Percentiles rank a stretch among this genome's conserved stretches.
Conservation (phyloP, 2,888 invertebrate genomes). For the Asteroscopus sphinx region DNA sequence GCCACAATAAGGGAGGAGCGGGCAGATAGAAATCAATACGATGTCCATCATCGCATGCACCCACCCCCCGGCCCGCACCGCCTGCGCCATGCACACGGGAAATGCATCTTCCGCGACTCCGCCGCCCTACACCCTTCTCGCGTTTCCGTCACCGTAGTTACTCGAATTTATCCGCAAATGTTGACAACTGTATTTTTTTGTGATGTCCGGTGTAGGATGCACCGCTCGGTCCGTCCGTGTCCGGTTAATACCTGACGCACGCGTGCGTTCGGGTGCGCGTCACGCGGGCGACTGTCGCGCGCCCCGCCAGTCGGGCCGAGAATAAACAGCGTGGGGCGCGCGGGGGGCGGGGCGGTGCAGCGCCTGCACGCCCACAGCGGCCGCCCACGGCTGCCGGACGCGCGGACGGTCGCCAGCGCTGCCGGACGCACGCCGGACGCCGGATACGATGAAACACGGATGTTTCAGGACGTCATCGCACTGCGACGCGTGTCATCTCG, state of each 20-base stretch:
- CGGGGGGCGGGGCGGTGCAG: constrained; percentile 79
- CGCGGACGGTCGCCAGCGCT: constrained; percentile 58
- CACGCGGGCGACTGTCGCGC: constrained; percentile 88
- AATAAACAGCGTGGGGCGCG: constrained; percentile 85
- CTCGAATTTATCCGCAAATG: constrained; percentile 59
- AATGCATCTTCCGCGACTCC: constrained; percentile 84
- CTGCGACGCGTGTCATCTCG: constrained; percentile 50
- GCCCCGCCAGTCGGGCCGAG: constrained; percentile 83
- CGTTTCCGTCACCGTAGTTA: constrained; percentile 54
- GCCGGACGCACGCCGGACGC: constrained; percentile 54
- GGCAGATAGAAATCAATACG: constrained; percentile 90
- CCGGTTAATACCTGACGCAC: constrained; percentile 75
- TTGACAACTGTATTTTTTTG: constrained; percentile 70
- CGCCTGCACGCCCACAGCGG: constrained; percentile 87
- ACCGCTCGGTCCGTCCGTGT: constrained; percentile 80
- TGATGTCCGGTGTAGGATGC: constrained; percentile 83
- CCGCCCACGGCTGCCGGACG: constrained; percentile 77
- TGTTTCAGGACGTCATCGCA: constrained; percentile 60
- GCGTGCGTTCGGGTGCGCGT: constrained; percentile 83
- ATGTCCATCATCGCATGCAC: constrained; percentile 91
- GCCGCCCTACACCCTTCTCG: constrained; percentile 75
- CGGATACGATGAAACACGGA: constrained; percentile 50
- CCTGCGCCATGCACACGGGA: constrained; percentile 87
- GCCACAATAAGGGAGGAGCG: constrained; percentile 88
- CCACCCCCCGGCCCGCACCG: constrained; percentile 90